Conservation (phyloP, 2,113 vertebrate species). For the Casuarius casuarius region DNA sequence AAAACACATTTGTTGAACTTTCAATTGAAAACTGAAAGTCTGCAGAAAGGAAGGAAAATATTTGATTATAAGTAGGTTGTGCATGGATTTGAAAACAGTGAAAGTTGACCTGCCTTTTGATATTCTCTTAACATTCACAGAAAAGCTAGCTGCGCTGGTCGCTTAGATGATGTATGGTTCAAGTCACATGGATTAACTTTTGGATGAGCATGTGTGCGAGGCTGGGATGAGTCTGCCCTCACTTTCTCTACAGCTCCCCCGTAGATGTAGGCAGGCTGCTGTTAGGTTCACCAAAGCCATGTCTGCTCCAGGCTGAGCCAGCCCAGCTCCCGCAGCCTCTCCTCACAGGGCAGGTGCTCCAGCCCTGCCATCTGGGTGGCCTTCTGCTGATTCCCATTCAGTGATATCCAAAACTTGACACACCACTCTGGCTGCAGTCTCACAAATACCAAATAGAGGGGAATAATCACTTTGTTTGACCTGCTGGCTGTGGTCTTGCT, state of each 20-base stretch:
- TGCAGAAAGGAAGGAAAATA: background rate
- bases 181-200: background rate
- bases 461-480: background rate
- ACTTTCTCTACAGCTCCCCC: background rate
- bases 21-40: background rate
- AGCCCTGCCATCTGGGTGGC: rapidly evolving
- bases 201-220: background rate
- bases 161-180: background rate
- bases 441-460: background rate
- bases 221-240: background rate
- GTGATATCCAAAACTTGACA: background rate
- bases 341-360: background rate
- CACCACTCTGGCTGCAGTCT: background rate
- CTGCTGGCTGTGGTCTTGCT: background rate
- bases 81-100: background rate
- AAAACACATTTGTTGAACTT: background rate
- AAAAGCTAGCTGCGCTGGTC: background rate
- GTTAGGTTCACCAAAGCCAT: background rate
- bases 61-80: background rate
- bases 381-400: background rate
- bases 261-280: background rate
- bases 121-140: background rate
- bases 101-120: background rate
- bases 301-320: background rate
- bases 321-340: background rate